A percentile compares a stretch with the other conserved stretches of the same genome.
These are phyloP conservation scores for Neodon shergylaensis DNA, from an alignment of 2,113 vertebrate genomes.

Conservation along the genomic window DNA sequence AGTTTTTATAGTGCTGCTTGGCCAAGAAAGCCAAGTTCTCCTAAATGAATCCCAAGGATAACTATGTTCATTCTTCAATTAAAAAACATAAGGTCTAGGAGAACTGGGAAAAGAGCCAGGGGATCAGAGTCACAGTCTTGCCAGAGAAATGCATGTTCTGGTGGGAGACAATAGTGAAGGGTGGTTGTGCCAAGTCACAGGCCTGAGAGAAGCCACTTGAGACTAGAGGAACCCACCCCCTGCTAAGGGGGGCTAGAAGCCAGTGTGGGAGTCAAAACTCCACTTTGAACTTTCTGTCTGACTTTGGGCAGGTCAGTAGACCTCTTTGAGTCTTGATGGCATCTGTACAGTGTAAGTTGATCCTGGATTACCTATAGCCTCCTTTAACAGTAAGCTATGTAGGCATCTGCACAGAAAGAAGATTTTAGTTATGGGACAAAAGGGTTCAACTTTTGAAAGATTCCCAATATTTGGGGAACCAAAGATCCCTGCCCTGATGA, in stretches of 20 bases:
- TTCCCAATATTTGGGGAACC: slow-evolving; percentile 11
- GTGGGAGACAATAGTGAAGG: neutral
- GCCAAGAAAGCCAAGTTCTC: no score
- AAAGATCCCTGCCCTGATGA: slow-evolving; percentile 8
- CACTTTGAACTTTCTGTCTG: slow-evolving; percentile 9
- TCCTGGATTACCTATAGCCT: neutral
- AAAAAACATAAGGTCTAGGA: neutral
- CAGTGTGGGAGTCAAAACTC: neutral
- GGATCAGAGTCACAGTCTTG: neutral
- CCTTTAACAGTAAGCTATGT: neutral
- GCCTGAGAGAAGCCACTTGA: neutral
- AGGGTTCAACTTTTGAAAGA: neutral
- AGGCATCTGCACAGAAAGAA: neutral
- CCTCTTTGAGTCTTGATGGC: slow-evolving; percentile 15
- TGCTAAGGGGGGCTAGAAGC: neutral
- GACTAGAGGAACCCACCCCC: neutral
- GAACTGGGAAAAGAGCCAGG: neutral
- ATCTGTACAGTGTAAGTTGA: slow-evolving; percentile 14
- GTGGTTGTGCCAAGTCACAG: neutral
- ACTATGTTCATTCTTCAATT: no score
- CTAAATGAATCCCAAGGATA: no score
- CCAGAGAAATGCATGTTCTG: slow-evolving; percentile 8
- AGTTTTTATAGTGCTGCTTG: no score
- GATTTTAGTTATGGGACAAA: neutral
- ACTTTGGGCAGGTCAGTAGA: neutral